Evolutionary conservation across 2,888 invertebrate species (phyloP).

Genomic region (Hoplodrina blanda): DNA sequence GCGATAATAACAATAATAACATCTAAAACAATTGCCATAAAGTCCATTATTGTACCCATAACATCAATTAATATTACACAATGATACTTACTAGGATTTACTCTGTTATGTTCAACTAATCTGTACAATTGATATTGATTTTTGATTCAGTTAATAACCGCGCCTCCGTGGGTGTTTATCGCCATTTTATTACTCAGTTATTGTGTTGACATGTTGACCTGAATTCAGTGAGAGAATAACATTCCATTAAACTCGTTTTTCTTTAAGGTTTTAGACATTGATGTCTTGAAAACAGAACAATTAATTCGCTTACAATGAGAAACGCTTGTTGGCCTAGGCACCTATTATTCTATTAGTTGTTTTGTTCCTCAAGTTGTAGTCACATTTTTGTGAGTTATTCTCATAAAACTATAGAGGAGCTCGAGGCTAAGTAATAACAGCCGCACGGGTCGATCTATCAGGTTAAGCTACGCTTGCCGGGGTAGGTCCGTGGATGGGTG

Average conservation of each 20-base stretch:
- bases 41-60: background rate
- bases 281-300: too few species aligned
- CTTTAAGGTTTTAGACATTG: background rate
- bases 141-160: slow-evolving; percentile 56
- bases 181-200: slow-evolving; percentile 42
- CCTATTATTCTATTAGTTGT: too few species aligned
- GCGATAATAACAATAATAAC: slow-evolving; percentile 7
- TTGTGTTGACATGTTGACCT: slow-evolving; percentile 45
- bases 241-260: background rate
- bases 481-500: too few species aligned
- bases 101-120: background rate
- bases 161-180: slow-evolving; percentile 43
- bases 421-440: too few species aligned
- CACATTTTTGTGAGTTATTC: too few species aligned
- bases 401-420: too few species aligned
- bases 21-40: background rate
- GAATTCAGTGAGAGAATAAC: slow-evolving; percentile 17
- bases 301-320: too few species aligned
- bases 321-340: too few species aligned
- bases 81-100: background rate
- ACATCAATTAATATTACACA: slow-evolving; percentile 7
- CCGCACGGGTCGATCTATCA: too few species aligned
- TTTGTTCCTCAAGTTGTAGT: too few species aligned
- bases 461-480: too few species aligned
- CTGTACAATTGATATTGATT: slow-evolving; percentile 61